Base-by-base conservation (phyloP, 1,140 invertebrate species). In the Lineus longissimus region DNA sequence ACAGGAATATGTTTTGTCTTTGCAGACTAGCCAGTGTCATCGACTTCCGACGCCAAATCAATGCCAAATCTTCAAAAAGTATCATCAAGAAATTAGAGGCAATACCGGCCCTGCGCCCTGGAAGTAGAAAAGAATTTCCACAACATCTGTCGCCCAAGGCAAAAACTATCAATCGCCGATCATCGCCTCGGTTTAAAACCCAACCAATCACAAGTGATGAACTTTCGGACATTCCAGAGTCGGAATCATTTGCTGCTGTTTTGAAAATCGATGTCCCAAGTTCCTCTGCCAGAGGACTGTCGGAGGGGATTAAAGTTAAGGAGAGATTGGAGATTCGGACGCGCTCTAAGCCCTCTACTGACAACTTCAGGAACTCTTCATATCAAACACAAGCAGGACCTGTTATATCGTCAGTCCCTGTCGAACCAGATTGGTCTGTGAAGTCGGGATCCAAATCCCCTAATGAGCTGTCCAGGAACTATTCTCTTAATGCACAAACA, bases 161-260 rank as follows among this genome's bases (percentile, higher is more conserved):
- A 51, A 65, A 62, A 33, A 54, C 62, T 29, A 22, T 25, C 29
- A 55, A 65, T 15, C 57, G 68, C 2, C 45, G 61, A 13, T 64
- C 72, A 30, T 59, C 54, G 15, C 61, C 71, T 36, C 64, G 76
- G 19, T 66, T 75, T 55, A 73, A 75, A 62, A 80, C 77, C 6
- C 64, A 75, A 6, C 80, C 80, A 7, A 67, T 80, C 4, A 80
- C 76, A 22, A 68, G 70, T 9, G 77, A 74, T 27, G 78, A 81
- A 64, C 70, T 81, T 0, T 70, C 66, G 25, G 72, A 76, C 13
- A 75, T 79, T 25, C 73, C 74, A 9, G 76, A 77, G 31, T 13
- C 43, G n/a, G 33, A 36, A 15, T 15, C 33, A 36, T 36, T 36
- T 36, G 15, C 6, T 4, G 33, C 33, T 7, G 33, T 36, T 36